phyloP scores from a whole-genome alignment of 1,140 invertebrate species.

The Temnothorax longispinosus region DNA sequence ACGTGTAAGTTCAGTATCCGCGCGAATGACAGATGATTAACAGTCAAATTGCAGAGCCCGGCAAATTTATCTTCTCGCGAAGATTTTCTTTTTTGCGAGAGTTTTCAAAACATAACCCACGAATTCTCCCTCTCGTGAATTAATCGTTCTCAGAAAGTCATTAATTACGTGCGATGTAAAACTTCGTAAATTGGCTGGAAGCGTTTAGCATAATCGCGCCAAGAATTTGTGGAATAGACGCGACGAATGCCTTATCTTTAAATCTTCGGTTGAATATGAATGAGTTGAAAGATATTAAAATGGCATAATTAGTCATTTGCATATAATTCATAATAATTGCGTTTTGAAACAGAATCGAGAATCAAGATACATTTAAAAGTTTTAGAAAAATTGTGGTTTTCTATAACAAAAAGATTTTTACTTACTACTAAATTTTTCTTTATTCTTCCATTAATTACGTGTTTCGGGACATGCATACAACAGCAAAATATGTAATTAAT shows the following conservation, averaged over 20 bases:
- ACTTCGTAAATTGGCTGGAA: not conserved
- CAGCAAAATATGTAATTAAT: not conserved
- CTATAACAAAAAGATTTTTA: not conserved
- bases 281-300: not conserved
- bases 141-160: slow-evolving; percentile 22
- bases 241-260: not conserved
- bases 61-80: slow-evolving; percentile 10
- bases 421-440: not conserved
- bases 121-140: not conserved
- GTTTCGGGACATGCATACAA: not conserved
- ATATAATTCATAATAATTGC: slow-evolving; percentile 2
- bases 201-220: not conserved
- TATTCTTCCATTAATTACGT: not conserved
- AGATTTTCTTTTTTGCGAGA: not conserved
- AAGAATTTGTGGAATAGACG: not conserved
- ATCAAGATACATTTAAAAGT: no score
- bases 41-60: not conserved
- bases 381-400: not conserved
- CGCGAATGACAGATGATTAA: slow-evolving; percentile 16
- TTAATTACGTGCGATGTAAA: slow-evolving; percentile 8
- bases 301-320: not conserved
- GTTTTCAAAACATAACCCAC: not conserved
- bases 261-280: not conserved
- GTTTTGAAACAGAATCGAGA: not conserved
- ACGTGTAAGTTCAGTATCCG: no score